Evolutionary conservation across 2,888 invertebrate species (phyloP).

Genomic region (Scelioninae gen. 1): DNA sequence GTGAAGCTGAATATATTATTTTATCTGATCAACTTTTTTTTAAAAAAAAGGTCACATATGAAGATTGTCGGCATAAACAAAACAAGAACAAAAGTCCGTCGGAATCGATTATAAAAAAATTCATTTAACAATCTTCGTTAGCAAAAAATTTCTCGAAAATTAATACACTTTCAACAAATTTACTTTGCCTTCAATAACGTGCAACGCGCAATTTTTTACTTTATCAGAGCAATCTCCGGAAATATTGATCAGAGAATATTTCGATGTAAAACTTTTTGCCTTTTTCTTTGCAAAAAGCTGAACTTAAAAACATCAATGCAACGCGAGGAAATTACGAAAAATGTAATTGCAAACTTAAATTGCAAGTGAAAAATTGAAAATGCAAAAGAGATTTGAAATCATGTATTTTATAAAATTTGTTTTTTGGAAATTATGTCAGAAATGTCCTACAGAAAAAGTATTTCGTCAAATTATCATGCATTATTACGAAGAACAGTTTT

Average conservation of each 20-base stretch:
- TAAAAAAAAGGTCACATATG: slow-evolving; percentile 22
- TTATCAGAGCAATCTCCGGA: slow-evolving; percentile 53
- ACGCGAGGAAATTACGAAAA: slow-evolving; percentile 18
- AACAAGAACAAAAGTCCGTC: slow-evolving; percentile 8
- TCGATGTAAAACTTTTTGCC: slow-evolving; percentile 53
- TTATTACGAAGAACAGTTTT: too few species aligned
- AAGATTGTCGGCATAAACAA: slow-evolving; percentile 32
- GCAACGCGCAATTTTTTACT: slow-evolving; percentile 45
- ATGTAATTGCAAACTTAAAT: slow-evolving; percentile 11
- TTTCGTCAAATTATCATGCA: too few species aligned
- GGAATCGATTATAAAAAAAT: slow-evolving; percentile 29
- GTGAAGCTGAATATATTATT: background rate
- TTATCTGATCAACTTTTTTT: slow-evolving; percentile 9
- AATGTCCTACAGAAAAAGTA: too few species aligned
- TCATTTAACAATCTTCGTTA: slow-evolving; percentile 32
- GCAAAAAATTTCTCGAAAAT: slow-evolving; percentile 37
- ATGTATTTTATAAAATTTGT: too few species aligned
- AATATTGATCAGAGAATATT: slow-evolving; percentile 57
- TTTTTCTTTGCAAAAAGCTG: slow-evolving; percentile 29
- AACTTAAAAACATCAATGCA: slow-evolving; percentile 33
- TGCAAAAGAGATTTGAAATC: too few species aligned
- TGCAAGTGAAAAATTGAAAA: background rate
- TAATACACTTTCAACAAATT: slow-evolving; percentile 57
- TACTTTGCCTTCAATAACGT: slow-evolving; percentile 49
- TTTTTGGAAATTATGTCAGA: too few species aligned